Evolutionary conservation across 1,140 invertebrate species (phyloP).

Genomic region (Ceratina australensis): DNA sequence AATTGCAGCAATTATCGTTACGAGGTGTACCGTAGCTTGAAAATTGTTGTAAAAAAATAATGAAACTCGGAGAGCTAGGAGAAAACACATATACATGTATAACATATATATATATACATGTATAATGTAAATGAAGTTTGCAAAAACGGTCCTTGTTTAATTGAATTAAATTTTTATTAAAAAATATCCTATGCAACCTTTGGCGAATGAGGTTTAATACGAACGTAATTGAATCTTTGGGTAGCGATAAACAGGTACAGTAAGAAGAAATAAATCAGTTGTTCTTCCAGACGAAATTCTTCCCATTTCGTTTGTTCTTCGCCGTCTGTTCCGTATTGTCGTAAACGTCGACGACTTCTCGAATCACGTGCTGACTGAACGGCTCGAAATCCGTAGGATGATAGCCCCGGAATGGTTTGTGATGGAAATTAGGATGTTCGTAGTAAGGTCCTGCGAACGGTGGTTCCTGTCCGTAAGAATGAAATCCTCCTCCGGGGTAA

Average conservation of each 20-base stretch:
- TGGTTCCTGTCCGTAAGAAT: conserved; percentile 38
- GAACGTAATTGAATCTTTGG: background rate
- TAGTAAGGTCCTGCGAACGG: conserved; percentile 45
- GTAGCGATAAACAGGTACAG: background rate
- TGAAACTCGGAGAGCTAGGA: no score
- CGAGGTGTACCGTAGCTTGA: no score
- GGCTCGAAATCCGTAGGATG: conserved; percentile 45
- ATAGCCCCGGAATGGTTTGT: conserved; percentile 44
- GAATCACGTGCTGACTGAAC: conserved; percentile 73
- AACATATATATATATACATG: no score
- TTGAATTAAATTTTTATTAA: no score
- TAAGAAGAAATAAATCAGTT: conserved; percentile 25
- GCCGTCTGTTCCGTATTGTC: conserved; percentile 51
- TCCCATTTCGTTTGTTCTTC: conserved; percentile 60
- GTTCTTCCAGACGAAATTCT: conserved; percentile 72
- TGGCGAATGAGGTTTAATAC: background rate
- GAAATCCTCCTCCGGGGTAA: conserved; percentile 36
- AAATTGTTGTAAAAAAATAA: no score
- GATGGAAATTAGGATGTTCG: conserved; percentile 57
- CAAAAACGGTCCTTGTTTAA: no score
- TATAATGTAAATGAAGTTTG: no score
- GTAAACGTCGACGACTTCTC: conserved; percentile 75
- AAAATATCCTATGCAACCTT: no score
- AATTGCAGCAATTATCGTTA: background rate
- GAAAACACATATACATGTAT: no score